Evolutionary conservation across 1,140 invertebrate genomes (phyloP).

Genomic region (Druon quercuslanigerum): DNA sequence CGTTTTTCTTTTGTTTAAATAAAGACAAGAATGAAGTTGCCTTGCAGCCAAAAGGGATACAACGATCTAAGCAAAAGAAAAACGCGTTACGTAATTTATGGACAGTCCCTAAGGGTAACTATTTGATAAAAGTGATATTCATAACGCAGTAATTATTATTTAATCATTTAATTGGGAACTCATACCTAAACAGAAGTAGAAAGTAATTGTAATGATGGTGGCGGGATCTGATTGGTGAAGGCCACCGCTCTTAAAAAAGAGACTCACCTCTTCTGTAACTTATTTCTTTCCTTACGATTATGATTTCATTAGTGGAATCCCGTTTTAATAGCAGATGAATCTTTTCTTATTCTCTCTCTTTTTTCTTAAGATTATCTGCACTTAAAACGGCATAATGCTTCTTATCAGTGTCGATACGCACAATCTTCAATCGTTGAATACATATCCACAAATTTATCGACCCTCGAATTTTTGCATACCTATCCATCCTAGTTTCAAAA

Average conservation of each 20-base stretch:
- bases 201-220: conserved; percentile 52
- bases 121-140: not conserved
- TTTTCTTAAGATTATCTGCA: conserved; percentile 52
- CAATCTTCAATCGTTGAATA: conserved; percentile 52
- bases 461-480: not conserved
- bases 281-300: conserved; percentile 43
- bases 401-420: conserved; percentile 72
- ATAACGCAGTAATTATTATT: conserved; percentile 8
- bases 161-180: too few species aligned
- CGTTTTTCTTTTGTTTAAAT: too few species aligned
- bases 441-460: conserved; percentile 33
- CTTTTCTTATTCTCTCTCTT: conserved; percentile 6
- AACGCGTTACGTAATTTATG: too few species aligned
- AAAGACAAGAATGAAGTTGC: too few species aligned
- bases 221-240: conserved; percentile 62
- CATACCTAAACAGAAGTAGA: conserved; percentile 15
- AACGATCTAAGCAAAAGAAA: too few species aligned
- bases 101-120: too few species aligned
- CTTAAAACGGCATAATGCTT: conserved; percentile 70
- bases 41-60: too few species aligned
- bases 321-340: conserved; percentile 57
- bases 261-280: conserved; percentile 30
- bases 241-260: conserved; percentile 50
- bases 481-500: too few species aligned
- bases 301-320: conserved; percentile 60